phyloP scores from a whole-genome alignment of 2,113 vertebrate genomes.

The Cairina moschata region DNA sequence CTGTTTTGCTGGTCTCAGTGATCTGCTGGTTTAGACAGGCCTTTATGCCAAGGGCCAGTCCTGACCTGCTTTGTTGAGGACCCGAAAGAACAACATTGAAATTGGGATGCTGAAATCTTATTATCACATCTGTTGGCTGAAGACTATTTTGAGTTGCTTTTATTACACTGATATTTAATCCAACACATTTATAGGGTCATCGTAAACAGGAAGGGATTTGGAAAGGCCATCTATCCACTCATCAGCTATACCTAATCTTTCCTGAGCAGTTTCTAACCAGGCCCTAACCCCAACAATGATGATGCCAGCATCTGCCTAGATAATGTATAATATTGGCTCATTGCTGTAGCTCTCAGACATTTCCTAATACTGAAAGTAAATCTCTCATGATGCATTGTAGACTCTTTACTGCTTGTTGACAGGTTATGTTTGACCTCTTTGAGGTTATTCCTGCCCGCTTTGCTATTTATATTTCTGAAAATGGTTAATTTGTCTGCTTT shows the following conservation, averaged over 20 bases:
- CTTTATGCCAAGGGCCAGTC: background rate
- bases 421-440: background rate
- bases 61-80: fast-evolving
- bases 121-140: background rate
- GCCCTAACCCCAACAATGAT: background rate
- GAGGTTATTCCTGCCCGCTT: background rate
- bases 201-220: background rate
- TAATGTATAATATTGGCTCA: background rate
- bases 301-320: background rate
- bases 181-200: background rate
- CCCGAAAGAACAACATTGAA: background rate
- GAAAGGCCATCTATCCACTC: background rate
- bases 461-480: background rate
- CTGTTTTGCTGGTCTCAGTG: background rate
- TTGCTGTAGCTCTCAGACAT: background rate
- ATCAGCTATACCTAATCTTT: background rate
- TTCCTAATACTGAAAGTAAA: background rate
- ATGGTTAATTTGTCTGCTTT: background rate
- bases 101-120: background rate
- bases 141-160: background rate
- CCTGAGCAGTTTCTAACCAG: background rate
- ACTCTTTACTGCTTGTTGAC: background rate
- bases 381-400: background rate
- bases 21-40: background rate
- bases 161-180: background rate